These are phyloP conservation scores for Octodon degus DNA, from an alignment of 2,113 vertebrate genomes.

Conservation along the genomic window DNA sequence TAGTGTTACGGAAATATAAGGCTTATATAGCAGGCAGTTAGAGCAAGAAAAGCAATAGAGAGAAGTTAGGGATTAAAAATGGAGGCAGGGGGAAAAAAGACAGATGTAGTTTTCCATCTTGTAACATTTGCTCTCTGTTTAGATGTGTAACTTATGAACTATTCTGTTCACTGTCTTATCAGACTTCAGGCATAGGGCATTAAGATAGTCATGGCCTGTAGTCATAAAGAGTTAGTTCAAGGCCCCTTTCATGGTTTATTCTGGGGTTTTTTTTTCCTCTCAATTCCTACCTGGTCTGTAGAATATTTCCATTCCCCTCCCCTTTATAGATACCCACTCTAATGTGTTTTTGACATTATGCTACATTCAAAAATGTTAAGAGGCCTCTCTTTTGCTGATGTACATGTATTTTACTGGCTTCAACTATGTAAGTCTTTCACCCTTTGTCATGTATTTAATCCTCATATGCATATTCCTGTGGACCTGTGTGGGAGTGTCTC, in stretches of 20 bases:
- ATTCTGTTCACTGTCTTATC: background rate
- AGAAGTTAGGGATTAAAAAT: background rate
- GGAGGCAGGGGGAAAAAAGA: background rate
- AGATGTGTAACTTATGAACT: background rate
- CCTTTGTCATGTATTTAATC: background rate
- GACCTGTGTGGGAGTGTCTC: background rate
- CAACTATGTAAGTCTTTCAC: background rate
- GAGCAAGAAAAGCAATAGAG: background rate
- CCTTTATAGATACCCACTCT: background rate
- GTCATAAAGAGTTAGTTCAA: background rate
- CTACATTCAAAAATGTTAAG: background rate
- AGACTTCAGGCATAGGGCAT: background rate
- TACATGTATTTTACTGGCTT: background rate
- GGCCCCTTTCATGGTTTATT: background rate
- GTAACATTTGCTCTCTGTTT: background rate
- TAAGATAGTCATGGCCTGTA: background rate
- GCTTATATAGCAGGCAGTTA: background rate
- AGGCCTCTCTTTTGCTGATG: background rate
- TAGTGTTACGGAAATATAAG: fast-evolving
- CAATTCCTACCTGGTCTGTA: background rate
- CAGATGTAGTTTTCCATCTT: background rate
- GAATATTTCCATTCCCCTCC: background rate
- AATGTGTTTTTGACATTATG: background rate
- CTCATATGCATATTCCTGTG: background rate
- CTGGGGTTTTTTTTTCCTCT: background rate